Percentiles rank a stretch among this genome's conserved stretches.
phyloP scores from a whole-genome alignment of 2,888 invertebrate species.

The Caenorhabditis plicata region DNA sequence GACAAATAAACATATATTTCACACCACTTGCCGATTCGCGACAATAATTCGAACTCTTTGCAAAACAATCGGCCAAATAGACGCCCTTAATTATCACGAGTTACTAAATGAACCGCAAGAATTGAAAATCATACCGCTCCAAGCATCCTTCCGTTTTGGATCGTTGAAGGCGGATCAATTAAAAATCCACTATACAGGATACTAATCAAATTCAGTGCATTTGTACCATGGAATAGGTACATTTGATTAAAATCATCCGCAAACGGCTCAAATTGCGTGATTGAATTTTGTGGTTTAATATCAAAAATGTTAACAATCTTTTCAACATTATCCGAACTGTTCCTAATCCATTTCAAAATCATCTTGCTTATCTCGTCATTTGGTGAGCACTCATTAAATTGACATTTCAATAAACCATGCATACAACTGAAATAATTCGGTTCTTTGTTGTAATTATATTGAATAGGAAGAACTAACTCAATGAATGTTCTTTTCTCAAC shows the following conservation, averaged over 20 bases:
- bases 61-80: conserved; percentile 69
- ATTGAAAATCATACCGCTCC: too few relatives aligned
- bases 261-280: conserved; percentile 13
- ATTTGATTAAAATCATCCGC: conserved; percentile 25
- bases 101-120: too few relatives aligned
- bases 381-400: conserved; percentile 65
- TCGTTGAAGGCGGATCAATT: conserved; percentile 68
- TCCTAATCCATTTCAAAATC: conserved; percentile 69
- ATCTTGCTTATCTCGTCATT: conserved; percentile 68
- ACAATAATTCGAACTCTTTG: conserved; percentile 68
- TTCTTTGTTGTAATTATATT: too few relatives aligned
- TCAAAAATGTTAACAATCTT: conserved; percentile 20
- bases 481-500: too few relatives aligned
- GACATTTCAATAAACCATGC: conserved; percentile 63
- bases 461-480: too few relatives aligned
- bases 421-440: too few relatives aligned
- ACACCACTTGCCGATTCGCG: conserved; percentile 59
- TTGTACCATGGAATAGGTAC: conserved; percentile 70
- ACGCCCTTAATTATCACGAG: too few relatives aligned
- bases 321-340: conserved; percentile 39
- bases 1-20: conserved; percentile 69
- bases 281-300: conserved; percentile 14
- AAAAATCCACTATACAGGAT: conserved; percentile 69
- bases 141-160: conserved; percentile 67
- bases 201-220: conserved; percentile 68